phyloP scores from a whole-genome alignment of 2,113 vertebrate genomes.

The Heptranchias perlo region DNA sequence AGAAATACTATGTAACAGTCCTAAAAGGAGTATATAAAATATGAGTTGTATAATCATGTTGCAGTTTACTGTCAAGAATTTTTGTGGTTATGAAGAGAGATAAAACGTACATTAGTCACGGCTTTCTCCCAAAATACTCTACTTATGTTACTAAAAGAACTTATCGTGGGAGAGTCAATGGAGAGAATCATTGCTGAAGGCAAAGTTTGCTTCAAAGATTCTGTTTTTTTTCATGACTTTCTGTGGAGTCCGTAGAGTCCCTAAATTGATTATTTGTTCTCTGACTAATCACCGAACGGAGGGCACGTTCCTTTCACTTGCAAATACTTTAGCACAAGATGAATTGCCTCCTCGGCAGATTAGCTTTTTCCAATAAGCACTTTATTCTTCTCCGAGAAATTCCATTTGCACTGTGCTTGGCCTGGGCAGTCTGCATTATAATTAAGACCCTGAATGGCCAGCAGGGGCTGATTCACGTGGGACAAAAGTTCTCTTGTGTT shows the following conservation, averaged over 20 bases:
- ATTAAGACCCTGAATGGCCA: constrained; percentile 68
- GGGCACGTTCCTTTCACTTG: constrained; percentile 52
- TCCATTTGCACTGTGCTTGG: constrained; percentile 61
- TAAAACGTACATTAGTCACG: neutral
- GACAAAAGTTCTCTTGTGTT: constrained; percentile 86
- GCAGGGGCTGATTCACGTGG: constrained; percentile 59
- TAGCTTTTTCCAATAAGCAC: constrained; percentile 54
- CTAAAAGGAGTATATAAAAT: neutral
- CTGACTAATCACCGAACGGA: constrained; percentile 60
- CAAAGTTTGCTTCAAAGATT: constrained; percentile 40
- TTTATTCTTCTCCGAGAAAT: constrained; percentile 61
- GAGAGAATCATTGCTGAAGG: constrained; percentile 40
- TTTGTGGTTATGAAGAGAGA: neutral
- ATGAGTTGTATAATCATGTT: neutral
- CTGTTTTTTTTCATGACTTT: constrained; percentile 48
- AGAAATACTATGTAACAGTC: neutral
- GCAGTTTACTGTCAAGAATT: too few species aligned
- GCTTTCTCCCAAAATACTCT: neutral
- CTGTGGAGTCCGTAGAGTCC: constrained; percentile 40
- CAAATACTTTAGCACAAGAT: constrained; percentile 57
- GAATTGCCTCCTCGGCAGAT: constrained; percentile 56
- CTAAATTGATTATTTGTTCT: constrained; percentile 52
- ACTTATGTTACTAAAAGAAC: constrained; percentile 39
- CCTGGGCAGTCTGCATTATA: constrained; percentile 68
- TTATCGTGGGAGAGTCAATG: constrained; percentile 37